Conservation (phyloP, 2,113 vertebrate genomes). For the Meleagris gallopavo region DNA sequence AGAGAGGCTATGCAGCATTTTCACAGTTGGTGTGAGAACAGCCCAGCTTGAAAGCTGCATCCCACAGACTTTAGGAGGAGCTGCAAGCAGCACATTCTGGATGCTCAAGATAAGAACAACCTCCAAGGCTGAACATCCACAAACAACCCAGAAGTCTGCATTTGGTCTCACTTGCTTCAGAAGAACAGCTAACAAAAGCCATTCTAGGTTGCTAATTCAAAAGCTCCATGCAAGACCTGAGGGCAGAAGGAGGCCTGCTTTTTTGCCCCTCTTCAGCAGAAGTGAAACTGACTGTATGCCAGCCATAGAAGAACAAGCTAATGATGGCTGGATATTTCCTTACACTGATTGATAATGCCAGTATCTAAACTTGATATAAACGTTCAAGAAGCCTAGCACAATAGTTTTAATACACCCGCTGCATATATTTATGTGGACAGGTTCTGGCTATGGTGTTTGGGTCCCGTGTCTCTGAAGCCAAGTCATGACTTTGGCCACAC, state of each 20-base stretch:
- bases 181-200: neutral
- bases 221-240: neutral
- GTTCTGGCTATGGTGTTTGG: neutral
- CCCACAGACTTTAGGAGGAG: neutral
- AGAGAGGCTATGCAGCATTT: neutral
- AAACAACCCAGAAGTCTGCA: neutral
- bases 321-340: neutral
- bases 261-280: neutral
- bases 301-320: neutral
- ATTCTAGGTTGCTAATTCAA: neutral
- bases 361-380: neutral
- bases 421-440: neutral
- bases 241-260: neutral
- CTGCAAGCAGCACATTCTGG: neutral
- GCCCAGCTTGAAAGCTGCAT: neutral
- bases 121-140: neutral
- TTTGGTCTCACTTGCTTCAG: neutral
- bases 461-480: neutral
- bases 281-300: neutral
- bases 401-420: neutral
- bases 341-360: neutral
- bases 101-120: neutral
- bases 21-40: neutral
- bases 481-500: neutral
- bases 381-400: neutral